These are phyloP conservation scores for Trypoxylon attenuatum DNA, from an alignment of 2,888 invertebrate genomes.

Conservation along the genomic window DNA sequence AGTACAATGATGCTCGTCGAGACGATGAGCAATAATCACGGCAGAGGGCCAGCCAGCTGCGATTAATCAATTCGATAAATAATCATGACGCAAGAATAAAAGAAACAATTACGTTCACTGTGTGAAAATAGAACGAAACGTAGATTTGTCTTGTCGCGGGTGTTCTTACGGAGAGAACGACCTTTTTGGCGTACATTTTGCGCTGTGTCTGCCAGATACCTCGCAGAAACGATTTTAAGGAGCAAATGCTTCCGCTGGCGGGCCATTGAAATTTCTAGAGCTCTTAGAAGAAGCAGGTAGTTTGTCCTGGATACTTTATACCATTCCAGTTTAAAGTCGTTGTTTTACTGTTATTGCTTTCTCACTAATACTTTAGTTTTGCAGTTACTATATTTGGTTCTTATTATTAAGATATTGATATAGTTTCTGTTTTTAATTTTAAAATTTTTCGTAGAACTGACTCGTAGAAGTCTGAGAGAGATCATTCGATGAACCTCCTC, in stretches of 20 bases:
- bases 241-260: constrained; percentile 19
- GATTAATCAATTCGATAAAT: constrained; percentile 9
- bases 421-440: too few species aligned
- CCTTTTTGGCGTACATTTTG: constrained; percentile 15
- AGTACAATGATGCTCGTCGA: background rate
- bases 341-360: too few species aligned
- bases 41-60: background rate
- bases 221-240: constrained; percentile 13
- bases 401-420: too few species aligned
- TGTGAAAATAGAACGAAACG: too few species aligned
- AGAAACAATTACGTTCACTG: constrained; percentile 29
- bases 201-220: constrained; percentile 16
- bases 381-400: too few species aligned
- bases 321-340: constrained; percentile 13
- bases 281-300: constrained; percentile 13
- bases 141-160: too few species aligned
- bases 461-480: too few species aligned
- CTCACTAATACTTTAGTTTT: too few species aligned
- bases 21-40: background rate
- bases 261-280: constrained; percentile 14
- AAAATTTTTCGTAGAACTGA: too few species aligned
- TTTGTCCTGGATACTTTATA: constrained; percentile 25
- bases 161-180: too few species aligned
- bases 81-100: background rate
- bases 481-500: too few species aligned